Evolutionary conservation across 2,113 vertebrate species (phyloP).

Genomic region (Cathartes aura): DNA sequence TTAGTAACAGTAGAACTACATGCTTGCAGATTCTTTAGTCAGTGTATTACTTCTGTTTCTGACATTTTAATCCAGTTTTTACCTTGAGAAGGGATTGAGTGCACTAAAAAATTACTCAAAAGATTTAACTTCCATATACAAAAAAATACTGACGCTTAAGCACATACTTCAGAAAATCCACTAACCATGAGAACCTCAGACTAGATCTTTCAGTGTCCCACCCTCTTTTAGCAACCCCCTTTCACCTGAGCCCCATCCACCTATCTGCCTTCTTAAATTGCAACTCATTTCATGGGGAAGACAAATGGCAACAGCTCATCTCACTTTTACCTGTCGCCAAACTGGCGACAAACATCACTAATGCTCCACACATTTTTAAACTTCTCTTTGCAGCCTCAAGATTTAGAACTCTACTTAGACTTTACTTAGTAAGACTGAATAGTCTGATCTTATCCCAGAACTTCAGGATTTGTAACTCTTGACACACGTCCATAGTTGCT

Average conservation of each 20-base stretch:
- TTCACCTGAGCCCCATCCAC: background rate
- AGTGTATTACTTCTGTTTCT: background rate
- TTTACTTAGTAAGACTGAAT: background rate
- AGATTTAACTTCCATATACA: background rate
- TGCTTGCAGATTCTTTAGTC: constrained; percentile 8
- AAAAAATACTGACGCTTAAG: background rate
- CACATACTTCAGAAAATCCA: background rate
- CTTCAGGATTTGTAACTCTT: background rate
- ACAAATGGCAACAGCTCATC: background rate
- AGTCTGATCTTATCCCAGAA: background rate
- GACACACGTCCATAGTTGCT: background rate
- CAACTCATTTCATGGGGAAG: background rate
- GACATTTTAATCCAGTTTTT: background rate
- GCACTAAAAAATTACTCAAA: background rate
- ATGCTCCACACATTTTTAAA: background rate
- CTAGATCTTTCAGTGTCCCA: background rate
- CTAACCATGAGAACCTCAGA: background rate
- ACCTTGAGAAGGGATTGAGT: background rate
- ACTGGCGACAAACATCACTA: background rate
- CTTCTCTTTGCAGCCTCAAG: background rate
- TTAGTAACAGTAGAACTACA: constrained; percentile 16
- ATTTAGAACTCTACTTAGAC: background rate
- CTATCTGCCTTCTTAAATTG: background rate
- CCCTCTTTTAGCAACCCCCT: background rate
- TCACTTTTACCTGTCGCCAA: background rate